Conservation (phyloP, 1,140 invertebrate species). For the Marisa cornuarietis region DNA sequence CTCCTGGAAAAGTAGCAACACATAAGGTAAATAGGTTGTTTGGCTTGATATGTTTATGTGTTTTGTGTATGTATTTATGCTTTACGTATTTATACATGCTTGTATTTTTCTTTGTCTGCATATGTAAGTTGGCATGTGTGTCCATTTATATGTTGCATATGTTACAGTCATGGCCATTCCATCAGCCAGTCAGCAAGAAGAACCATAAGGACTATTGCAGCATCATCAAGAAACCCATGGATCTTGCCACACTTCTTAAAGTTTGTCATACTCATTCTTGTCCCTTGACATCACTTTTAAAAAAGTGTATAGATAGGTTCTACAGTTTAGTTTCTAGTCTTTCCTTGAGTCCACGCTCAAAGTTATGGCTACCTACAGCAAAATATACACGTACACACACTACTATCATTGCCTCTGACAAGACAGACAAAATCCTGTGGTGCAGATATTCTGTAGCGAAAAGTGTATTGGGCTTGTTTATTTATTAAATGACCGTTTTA, state of each 20-base stretch:
- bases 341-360: not conserved
- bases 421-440: not conserved
- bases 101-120: conserved; percentile 16
- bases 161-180: conserved; percentile 86
- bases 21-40: too few relatives aligned
- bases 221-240: conserved; percentile 92
- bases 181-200: conserved; percentile 96
- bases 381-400: not conserved
- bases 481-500: not conserved
- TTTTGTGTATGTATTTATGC: too few relatives aligned
- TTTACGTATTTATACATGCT: not conserved
- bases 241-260: conserved; percentile 83
- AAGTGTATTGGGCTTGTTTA: not conserved
- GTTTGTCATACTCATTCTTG: conserved; percentile 23
- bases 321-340: not conserved
- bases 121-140: conserved; percentile 3
- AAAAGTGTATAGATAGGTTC: not conserved
- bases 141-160: not conserved
- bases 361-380: too few relatives aligned
- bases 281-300: not conserved
- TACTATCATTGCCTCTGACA: not conserved
- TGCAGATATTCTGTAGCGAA: not conserved
- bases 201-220: conserved; percentile 94
- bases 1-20: too few relatives aligned
- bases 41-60: too few relatives aligned